A percentile compares a stretch with the other conserved stretches of the same genome.
Conservation (phyloP, 2,113 vertebrate species). For the Oenanthe melanoleuca region DNA sequence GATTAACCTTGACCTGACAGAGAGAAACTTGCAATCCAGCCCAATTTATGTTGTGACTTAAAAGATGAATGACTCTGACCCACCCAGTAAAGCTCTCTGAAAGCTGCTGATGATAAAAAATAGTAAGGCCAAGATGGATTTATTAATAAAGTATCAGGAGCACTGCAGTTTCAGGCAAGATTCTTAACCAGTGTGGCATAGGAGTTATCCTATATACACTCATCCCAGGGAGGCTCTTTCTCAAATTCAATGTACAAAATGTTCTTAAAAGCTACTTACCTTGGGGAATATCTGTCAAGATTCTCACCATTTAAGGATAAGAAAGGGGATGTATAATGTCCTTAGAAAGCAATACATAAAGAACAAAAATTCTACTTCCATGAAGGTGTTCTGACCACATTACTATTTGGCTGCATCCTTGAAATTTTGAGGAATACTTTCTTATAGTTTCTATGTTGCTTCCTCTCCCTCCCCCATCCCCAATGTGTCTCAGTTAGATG, state of each 20-base stretch:
- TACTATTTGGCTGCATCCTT: background rate
- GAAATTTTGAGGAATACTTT: background rate
- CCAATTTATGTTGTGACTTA: background rate
- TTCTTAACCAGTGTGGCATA: background rate
- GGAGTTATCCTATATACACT: background rate
- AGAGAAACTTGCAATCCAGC: background rate
- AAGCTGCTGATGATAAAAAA: background rate
- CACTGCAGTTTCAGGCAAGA: background rate
- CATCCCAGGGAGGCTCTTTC: background rate
- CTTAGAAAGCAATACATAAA: background rate
- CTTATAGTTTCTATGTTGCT: background rate
- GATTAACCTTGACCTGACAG: background rate
- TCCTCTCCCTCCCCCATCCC: too few relatives aligned
- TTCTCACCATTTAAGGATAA: background rate
- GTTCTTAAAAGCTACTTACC: slow-evolving; percentile 3
- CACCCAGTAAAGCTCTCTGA: background rate
- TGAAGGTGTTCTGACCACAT: background rate
- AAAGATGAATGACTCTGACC: background rate
- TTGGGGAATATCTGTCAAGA: background rate
- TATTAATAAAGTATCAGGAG: background rate
- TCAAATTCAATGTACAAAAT: background rate
- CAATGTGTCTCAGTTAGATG: background rate
- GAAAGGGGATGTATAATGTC: background rate
- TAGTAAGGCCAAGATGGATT: background rate
- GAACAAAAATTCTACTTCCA: background rate